Base-by-base conservation (phyloP, 2,797 vertebrate genomes). In the Rousettus madagascariensis region DNA sequence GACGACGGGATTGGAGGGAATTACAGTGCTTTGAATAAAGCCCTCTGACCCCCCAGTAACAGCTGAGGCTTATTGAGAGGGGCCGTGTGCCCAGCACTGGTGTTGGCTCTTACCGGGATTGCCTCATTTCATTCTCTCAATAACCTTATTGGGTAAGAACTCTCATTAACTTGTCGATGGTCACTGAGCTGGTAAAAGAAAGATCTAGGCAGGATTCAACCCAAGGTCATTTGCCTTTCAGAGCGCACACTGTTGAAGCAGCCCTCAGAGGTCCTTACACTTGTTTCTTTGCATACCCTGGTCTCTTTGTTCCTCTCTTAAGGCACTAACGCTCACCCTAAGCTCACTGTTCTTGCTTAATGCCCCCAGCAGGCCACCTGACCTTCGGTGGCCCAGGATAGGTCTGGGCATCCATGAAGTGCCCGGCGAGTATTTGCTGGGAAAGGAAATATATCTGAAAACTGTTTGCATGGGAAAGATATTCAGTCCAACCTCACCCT, bases 371-470 rank as follows among this genome's bases (percentile, higher is more conserved):
- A 49, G 49, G 28, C 33, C 36, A 3, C 22, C 63, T 74, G 83
- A 38, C 26, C 30, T 28, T 65, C 72, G 12, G 61, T 57, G 41
- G 41, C 53, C 24, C 30, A 80, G 41, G 9, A 57, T n/a, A 36
- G 74, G 59, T 26, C 49, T 49, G 19, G 17, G 41, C 24, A 6
- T 15, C 57, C 16, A 65, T 28, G 51, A 87, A 85, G 28, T 10
- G 30, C 9, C 65, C 63, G 51, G 0, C 17, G 33, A 88, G 43
- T 19, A 90, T 90, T 51, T 92, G 6, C 69, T 71, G 65, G 8
- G 33, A 86, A 94, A 79, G 12, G 4, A 30, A 85, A 36, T 82
- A 41, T 59, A 51, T n/a, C 59, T 88, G 61, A 77, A 85, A 90
- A 72, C 12, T 24, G 33, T 51, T 86, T 93, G 28, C 3, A 5